Base-by-base conservation (phyloP, 2,888 invertebrate genomes). In the Hymenopus coronatus region DNA sequence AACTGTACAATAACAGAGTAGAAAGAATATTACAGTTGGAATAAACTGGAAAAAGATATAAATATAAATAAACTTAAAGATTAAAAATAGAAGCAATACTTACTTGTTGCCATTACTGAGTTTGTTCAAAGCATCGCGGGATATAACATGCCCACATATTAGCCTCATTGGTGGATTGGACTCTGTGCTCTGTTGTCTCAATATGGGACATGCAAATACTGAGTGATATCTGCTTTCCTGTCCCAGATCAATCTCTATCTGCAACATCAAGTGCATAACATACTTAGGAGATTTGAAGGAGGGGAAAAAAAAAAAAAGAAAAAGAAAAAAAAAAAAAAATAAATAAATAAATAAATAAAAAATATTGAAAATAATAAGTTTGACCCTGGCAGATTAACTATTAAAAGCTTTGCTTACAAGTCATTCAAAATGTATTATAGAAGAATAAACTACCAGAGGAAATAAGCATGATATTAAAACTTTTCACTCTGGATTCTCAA, bases 131-230 rank as follows among this genome's bases (percentile, higher is more conserved):
- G 99, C 99, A 94, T 99, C 99, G 91, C 97, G 95, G 4, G 99
- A 99, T 92, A 99, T 99, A 90, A 99, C 99, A 94, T 99, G 99
- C 4, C 99, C 99, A 93, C 99, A 99, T 3, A 98, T 96, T 90
- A 99, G 95, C 91, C 98, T 95, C 97, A 99, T 99, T 27, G 99
- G 99, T 89, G 99, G 99, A 95, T 99, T 99, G 91, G 96, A 96
- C 91, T 98, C 98, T 0, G 98, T 97, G 84, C 98, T 98, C 93
- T 99, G 99, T 93, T 99, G 99, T 89, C 99, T 96, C 90, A 99
- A 95, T 92, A 99, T 99, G 14, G 99, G 99, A 93, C 99, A 99
- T 30, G 99, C 99, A 94, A 99, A 99, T 92, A 99, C 97, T 9
- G 99, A 99, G 94, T 99, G 99, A 93, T 98, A 99, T 91, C 98